A percentile compares a stretch with the other conserved stretches of the same genome.
Evolutionary conservation across 2,888 invertebrate species (phyloP).

Genomic region (Sarcophaga carnaria): DNA sequence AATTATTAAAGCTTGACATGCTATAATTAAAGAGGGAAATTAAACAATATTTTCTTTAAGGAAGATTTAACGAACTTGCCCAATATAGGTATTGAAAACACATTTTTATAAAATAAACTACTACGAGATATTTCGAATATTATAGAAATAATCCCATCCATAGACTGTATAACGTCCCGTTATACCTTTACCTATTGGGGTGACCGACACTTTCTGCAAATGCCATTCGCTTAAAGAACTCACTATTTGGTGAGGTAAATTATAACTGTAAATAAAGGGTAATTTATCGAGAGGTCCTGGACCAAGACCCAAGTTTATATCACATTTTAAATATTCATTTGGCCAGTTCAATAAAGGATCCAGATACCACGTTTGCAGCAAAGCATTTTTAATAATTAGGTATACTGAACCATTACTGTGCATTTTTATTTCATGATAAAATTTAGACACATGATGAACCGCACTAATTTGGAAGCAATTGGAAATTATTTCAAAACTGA

Average conservation of each 20-base stretch:
- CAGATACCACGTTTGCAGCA: constrained; percentile 74
- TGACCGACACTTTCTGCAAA: constrained; percentile 74
- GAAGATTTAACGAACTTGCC: constrained; percentile 70
- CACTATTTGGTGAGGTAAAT: constrained; percentile 71
- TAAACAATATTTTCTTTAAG: background rate
- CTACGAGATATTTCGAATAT: too few species aligned
- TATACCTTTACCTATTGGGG: constrained; percentile 70
- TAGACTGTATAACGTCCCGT: constrained; percentile 73
- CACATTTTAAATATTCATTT: constrained; percentile 76
- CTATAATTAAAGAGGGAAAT: constrained; percentile 66
- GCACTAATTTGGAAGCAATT: constrained; percentile 50
- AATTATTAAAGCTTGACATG: constrained; percentile 75
- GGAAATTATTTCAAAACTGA: background rate
- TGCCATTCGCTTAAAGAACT: constrained; percentile 78
- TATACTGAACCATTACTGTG: constrained; percentile 74
- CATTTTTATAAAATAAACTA: constrained; percentile 75
- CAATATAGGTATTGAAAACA: constrained; percentile 77
- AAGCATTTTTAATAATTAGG: constrained; percentile 73
- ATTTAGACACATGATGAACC: constrained; percentile 52
- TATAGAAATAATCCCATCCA: constrained; percentile 48
- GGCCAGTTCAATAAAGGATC: too few species aligned
- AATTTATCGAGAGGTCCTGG: constrained; percentile 43
- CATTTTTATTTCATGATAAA: constrained; percentile 71
- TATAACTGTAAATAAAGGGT: constrained; percentile 2
- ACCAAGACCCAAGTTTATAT: constrained; percentile 75